Conservation (phyloP, 2,797 vertebrate species). For the Hydrophis major region DNA sequence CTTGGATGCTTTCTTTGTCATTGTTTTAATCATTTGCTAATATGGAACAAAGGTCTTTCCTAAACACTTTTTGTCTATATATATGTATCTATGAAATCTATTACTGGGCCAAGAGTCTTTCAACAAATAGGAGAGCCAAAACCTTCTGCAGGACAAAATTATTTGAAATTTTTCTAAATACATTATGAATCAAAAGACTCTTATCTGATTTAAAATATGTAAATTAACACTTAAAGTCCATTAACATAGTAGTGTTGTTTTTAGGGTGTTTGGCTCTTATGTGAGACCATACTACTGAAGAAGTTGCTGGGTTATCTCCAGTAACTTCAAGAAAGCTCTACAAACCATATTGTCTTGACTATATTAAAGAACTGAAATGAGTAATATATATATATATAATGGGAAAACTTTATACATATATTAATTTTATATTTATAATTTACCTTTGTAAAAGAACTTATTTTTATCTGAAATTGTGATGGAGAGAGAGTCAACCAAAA, state of each 20-base stretch:
- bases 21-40: background rate
- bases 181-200: background rate
- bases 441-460: background rate
- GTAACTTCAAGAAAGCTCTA: background rate
- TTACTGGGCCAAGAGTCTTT: background rate
- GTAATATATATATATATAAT: background rate
- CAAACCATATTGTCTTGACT: background rate
- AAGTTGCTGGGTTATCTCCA: background rate
- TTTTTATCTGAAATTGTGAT: background rate
- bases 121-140: background rate
- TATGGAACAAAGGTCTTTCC: background rate
- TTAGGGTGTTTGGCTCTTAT: background rate
- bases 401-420: background rate
- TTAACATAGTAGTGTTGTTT: background rate
- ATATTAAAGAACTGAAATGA: background rate
- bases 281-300: background rate
- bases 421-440: background rate
- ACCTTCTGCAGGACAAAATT: background rate
- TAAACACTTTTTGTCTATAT: background rate
- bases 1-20: background rate
- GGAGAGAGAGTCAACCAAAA: background rate
- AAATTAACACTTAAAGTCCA: background rate
- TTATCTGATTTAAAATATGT: background rate
- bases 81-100: background rate
- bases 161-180: background rate